These are phyloP conservation scores for Coryphaenoides rupestris DNA, from an alignment of 2,113 vertebrate species.

Conservation along the genomic window DNA sequence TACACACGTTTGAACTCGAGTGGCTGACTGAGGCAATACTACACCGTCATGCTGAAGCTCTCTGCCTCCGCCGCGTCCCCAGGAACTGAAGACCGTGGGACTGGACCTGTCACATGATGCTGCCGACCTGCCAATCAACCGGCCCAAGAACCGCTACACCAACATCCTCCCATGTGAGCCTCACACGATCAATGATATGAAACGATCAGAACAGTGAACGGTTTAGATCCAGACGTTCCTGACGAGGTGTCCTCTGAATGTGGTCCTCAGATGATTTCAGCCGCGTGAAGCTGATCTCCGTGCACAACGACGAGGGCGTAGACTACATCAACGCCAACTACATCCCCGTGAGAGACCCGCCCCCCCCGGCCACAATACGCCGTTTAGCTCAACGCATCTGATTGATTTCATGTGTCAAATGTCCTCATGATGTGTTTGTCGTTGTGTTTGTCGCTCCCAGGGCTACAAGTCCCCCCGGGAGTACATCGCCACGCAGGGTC, in stretches of 20 bases:
- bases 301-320: slow-evolving; percentile 89
- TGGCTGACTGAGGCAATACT: too few relatives aligned
- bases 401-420: too few relatives aligned
- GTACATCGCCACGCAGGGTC: slow-evolving; percentile 95
- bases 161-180: slow-evolving; percentile 95
- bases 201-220: too few relatives aligned
- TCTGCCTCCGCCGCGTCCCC: neutral
- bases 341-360: slow-evolving; percentile 81
- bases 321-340: slow-evolving; percentile 98
- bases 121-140: slow-evolving; percentile 90
- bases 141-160: slow-evolving; percentile 96
- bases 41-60: neutral
- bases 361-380: too few relatives aligned
- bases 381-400: too few relatives aligned
- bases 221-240: too few relatives aligned
- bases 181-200: neutral
- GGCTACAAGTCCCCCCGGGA: slow-evolving; percentile 87
- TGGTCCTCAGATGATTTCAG: slow-evolving; percentile 88
- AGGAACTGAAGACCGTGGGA: slow-evolving; percentile 93
- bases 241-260: neutral
- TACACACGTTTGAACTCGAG: too few relatives aligned
- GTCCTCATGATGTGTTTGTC: too few relatives aligned
- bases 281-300: slow-evolving; percentile 86
- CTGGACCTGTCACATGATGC: slow-evolving; percentile 92
- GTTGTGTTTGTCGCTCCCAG: slow-evolving; percentile 55